A percentile compares a stretch with the other conserved stretches of the same genome.
These are phyloP conservation scores for Junonia oenone DNA, from an alignment of 2,888 invertebrate species.

Conservation along the genomic window DNA sequence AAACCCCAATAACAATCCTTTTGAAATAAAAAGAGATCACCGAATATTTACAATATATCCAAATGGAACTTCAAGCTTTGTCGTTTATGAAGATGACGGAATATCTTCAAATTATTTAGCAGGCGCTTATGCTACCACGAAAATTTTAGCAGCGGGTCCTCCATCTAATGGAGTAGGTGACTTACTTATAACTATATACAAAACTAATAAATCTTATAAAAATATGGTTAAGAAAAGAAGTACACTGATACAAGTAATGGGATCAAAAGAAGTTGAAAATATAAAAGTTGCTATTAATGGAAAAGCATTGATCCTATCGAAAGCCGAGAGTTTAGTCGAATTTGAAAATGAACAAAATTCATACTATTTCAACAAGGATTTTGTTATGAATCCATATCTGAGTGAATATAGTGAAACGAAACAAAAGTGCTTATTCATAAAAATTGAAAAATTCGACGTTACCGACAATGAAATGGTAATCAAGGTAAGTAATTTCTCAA, in stretches of 20 bases:
- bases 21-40: conserved; percentile 49
- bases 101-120: conserved; percentile 50
- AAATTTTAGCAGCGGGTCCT: conserved; percentile 44
- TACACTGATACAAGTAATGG: conserved; percentile 56
- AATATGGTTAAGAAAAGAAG: conserved; percentile 49
- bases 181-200: conserved; percentile 48
- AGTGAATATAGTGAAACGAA: conserved; percentile 31
- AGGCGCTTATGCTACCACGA: conserved; percentile 47
- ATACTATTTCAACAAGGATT: conserved; percentile 51
- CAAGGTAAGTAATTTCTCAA: conserved; percentile 50
- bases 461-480: conserved; percentile 49
- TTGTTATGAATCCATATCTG: conserved; percentile 53
- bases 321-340: conserved; percentile 45
- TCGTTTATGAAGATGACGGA: conserved; percentile 68
- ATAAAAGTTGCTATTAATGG: conserved; percentile 53
- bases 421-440: conserved; percentile 54
- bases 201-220: conserved; percentile 52
- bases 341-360: conserved; percentile 47
- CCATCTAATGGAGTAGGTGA: conserved; percentile 42
- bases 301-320: conserved; percentile 38
- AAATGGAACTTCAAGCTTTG: conserved; percentile 45
- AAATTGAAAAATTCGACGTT: conserved; percentile 51
- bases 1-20: conserved; percentile 60
- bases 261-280: conserved; percentile 40
- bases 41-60: conserved; percentile 60